Evolutionary conservation across 2,888 invertebrate genomes (phyloP).

Genomic region (Leptinotarsa tumamoca): DNA sequence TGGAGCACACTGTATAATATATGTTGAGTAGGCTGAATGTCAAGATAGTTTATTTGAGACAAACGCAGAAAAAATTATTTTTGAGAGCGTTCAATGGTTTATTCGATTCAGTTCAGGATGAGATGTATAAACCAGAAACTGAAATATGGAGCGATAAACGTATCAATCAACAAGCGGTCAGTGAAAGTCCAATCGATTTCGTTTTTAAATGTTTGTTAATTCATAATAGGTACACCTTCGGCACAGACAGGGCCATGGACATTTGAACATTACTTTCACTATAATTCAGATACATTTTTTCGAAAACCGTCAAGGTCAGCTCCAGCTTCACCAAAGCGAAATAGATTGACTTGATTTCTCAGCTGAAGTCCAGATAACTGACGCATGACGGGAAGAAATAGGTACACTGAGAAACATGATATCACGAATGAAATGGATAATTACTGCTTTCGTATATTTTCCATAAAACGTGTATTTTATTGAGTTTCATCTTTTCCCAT

Average conservation of each 20-base stretch:
- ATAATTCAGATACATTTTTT: conserved; percentile 1
- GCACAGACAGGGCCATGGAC: conserved; percentile 6
- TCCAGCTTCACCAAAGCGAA: background rate
- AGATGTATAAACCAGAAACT: background rate
- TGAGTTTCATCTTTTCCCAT: too few relatives aligned
- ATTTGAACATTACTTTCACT: conserved; percentile 14
- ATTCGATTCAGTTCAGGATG: background rate
- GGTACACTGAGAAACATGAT: too few relatives aligned
- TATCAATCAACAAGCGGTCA: conserved; percentile 5
- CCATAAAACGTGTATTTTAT: too few relatives aligned
- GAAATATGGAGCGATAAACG: background rate
- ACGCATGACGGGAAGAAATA: too few relatives aligned
- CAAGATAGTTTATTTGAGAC: too few relatives aligned
- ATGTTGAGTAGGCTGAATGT: too few relatives aligned
- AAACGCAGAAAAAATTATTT: too few relatives aligned
- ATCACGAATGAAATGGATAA: too few relatives aligned
- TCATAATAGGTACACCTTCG: conserved; percentile 19
- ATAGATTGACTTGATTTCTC: too few relatives aligned
- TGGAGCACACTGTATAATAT: too few relatives aligned
- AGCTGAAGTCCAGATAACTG: too few relatives aligned
- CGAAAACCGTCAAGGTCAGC: background rate
- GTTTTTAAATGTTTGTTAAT: conserved; percentile 14
- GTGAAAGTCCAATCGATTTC: conserved; percentile 17
- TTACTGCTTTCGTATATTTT: too few relatives aligned
- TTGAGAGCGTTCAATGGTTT: background rate